A percentile compares a stretch with the other conserved stretches of the same genome.
Conservation (phyloP, 2,888 invertebrate genomes). For the Lasius fuliginosus region DNA sequence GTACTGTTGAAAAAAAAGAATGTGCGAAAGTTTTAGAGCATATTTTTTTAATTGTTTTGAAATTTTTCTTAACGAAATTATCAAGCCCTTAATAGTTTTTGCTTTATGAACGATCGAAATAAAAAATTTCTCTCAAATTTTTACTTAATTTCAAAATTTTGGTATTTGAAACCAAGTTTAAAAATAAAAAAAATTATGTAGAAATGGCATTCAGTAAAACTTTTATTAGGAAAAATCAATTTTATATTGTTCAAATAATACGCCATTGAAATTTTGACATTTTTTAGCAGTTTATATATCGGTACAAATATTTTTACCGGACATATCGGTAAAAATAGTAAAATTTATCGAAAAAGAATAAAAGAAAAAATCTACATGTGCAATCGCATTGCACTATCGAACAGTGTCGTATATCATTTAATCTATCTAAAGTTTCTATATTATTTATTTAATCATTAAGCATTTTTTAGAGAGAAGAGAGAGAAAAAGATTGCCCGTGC, state of each 20-base stretch:
- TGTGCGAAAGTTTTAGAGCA: neutral
- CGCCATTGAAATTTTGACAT: neutral
- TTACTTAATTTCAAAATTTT: neutral
- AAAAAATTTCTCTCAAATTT: neutral
- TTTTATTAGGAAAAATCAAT: neutral
- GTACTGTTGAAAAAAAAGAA: neutral
- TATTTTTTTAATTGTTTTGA: neutral
- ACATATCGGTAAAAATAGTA: too few species aligned
- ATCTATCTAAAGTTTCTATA: neutral
- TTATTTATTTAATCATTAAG: conserved; percentile 53
- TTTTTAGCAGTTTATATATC: neutral
- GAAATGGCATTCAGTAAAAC: neutral
- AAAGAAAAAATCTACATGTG: neutral
- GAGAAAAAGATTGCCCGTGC: conserved; percentile 19
- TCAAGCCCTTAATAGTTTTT: neutral
- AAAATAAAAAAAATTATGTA: too few species aligned
- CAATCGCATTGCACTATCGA: neutral
- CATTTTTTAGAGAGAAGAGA: neutral
- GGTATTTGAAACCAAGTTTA: neutral
- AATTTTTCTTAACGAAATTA: neutral
- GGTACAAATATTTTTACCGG: too few species aligned
- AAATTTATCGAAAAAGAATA: neutral
- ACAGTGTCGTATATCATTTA: conserved; percentile 3
- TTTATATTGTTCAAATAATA: neutral
- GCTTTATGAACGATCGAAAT: too few species aligned